Percentiles rank a stretch among this genome's conserved stretches.
These are phyloP conservation scores for Leptopilina boulardi DNA, from an alignment of 1,140 invertebrate genomes.

Conservation along the genomic window DNA sequence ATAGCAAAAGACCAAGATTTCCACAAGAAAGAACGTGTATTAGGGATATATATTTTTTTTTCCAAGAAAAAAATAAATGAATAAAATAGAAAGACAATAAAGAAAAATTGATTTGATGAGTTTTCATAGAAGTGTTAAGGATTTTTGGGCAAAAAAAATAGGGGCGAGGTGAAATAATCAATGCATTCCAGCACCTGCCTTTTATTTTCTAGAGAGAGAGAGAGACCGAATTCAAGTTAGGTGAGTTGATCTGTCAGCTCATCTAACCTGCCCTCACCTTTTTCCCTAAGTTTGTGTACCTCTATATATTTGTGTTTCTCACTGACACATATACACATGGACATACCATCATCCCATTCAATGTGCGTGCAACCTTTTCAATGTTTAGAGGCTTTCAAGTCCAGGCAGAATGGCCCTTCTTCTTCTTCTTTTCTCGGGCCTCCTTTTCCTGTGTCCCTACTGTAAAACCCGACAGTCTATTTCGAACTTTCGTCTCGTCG, in stretches of 20 bases:
- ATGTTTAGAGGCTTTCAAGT: not conserved
- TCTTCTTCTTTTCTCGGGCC: not conserved
- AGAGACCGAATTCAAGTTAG: not conserved
- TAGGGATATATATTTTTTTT: too few relatives aligned
- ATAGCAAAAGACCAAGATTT: too few relatives aligned
- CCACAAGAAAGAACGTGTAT: not conserved
- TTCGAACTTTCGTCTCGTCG: slow-evolving; percentile 35
- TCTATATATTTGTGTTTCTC: slow-evolving; percentile 8
- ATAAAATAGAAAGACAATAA: too few relatives aligned
- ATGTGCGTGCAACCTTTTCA: not conserved
- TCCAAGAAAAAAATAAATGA: too few relatives aligned
- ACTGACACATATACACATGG: not conserved
- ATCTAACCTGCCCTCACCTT: slow-evolving; percentile 48
- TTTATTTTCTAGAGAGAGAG: slow-evolving; percentile 47
- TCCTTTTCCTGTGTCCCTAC: not conserved
- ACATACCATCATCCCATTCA: not conserved
- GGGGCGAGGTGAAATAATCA: slow-evolving; percentile 47
- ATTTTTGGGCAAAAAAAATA: not conserved
- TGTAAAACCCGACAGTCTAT: slow-evolving; percentile 44
- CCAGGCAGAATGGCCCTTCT: not conserved
- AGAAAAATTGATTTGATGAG: slow-evolving; percentile 42
- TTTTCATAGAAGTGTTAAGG: slow-evolving; percentile 34
- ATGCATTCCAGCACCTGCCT: slow-evolving; percentile 69
- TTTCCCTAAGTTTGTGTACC: not conserved
- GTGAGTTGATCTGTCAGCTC: slow-evolving; percentile 16